Base-by-base conservation (phyloP, 2,888 invertebrate genomes). In the Trissolcus japonicus region DNA sequence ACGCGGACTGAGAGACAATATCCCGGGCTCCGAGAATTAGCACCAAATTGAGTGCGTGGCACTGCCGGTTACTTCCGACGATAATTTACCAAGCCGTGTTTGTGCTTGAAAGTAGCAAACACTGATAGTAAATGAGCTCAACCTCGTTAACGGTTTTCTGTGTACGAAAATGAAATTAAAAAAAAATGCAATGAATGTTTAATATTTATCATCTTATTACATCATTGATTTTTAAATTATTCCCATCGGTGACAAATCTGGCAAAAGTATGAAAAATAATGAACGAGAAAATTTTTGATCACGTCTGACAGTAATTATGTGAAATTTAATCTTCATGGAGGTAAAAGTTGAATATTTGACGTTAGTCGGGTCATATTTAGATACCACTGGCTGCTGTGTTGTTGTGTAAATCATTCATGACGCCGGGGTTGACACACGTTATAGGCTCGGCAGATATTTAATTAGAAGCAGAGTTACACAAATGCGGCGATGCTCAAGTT, bases 311-410 rank as follows among this genome's bases (percentile, higher is more conserved):
- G 60, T n/a, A 35, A 69, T 69, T 48, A 75, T 69, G 65, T 59
- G 65, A 69, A 69, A 54, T 68, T 69, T 60, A 75, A 59, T 59
- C 63, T 63, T 40, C 59, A 59, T 60, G 46, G 62, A 57, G 35
- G 35, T 35, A 72, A 76, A 71, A 76, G 25, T 76, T 41, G 67
- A 71, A 72, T 66, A 72, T 76, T 71, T 66, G 67, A 35, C 46
- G n/a, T 51, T 53, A 35, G 40, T 61, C n/a, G 17, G 50, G n/a
- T 40, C 56, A 66, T 53, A 57, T 46, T 65, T 65, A 17, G 62
- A 53, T 75, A 61, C 16, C 41, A 29, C 48, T 16, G 13, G 19
- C 19, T 16, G 46, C 17, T 51, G 43, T 51, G 54, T 59, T 67
- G 66, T 54, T 59, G 35, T 54, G 60, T 48, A 50, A 69, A 56